Conservation (phyloP, 64 coral and sea anemone species). For the Orbicella faveolata region DNA sequence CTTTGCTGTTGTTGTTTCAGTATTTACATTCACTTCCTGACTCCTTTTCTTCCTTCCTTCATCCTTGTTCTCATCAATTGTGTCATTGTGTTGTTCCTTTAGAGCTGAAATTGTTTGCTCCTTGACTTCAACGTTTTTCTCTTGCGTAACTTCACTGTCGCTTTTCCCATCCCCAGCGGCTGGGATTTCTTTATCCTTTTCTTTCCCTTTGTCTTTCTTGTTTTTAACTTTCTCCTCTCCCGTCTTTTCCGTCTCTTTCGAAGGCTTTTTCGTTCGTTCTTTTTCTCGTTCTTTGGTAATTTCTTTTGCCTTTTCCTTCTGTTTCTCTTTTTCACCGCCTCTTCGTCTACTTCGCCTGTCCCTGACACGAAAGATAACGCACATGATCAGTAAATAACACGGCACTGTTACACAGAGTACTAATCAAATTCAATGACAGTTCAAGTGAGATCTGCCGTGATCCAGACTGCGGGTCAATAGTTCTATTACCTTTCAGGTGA, state of each 20-base stretch:
- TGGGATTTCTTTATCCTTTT: not conserved
- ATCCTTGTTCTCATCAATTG: conserved; percentile 49
- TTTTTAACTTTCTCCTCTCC: conserved; percentile 32
- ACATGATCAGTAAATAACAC: not conserved
- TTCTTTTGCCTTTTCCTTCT: conserved; percentile 51
- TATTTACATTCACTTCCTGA: not conserved
- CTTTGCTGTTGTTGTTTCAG: conserved; percentile 5
- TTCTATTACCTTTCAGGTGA: conserved; percentile 82
- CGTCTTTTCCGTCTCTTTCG: not conserved
- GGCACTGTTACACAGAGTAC: too few species aligned
- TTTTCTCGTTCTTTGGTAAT: conserved; percentile 29
- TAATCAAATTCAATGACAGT: not conserved
- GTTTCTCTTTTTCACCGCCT: conserved; percentile 65
- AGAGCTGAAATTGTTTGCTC: conserved; percentile 1
- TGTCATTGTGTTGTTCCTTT: conserved; percentile 3
- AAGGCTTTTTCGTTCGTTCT: conserved; percentile 30
- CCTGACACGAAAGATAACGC: not conserved
- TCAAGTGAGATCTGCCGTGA: not conserved
- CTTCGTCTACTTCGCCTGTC: conserved; percentile 52
- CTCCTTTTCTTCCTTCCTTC: conserved; percentile 17
- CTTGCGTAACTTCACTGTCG: not conserved
- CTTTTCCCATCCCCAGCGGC: not conserved
- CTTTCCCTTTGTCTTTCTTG: conserved; percentile 20
- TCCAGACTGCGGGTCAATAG: not conserved
- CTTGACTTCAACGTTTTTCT: not conserved